Conservation (phyloP, 2,797 vertebrate genomes). For the Florisuga fusca region DNA sequence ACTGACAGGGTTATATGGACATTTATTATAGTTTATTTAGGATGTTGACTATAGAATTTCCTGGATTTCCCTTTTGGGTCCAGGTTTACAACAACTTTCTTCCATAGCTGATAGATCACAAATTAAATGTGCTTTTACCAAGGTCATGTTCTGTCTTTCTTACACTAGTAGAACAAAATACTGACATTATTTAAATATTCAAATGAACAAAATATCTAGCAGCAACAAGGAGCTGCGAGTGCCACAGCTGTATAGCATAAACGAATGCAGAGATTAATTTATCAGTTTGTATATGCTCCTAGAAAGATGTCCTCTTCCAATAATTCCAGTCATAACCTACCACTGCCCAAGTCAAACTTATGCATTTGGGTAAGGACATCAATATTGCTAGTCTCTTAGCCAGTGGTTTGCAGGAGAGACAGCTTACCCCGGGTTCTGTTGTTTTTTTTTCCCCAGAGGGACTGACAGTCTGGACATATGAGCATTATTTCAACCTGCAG, state of each 20-base stretch:
- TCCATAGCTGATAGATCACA: neutral
- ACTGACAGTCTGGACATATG: neutral
- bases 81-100: neutral
- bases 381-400: neutral
- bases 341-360: neutral
- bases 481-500: neutral
- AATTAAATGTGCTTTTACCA: neutral
- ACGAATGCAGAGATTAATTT: neutral
- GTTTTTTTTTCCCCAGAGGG: neutral
- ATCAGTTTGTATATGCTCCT: neutral
- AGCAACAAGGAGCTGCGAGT: neutral
- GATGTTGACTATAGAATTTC: neutral
- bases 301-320: neutral
- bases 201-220: neutral
- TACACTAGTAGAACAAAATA: neutral
- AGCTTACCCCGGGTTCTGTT: neutral
- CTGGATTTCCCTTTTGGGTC: neutral
- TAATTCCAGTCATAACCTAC: neutral
- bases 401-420: neutral
- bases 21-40: neutral
- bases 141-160: neutral
- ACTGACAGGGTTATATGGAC: neutral
- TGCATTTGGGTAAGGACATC: neutral
- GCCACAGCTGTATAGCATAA: neutral
- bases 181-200: neutral